Evolutionary conservation across 1,140 invertebrate genomes (phyloP), one percentile per base, ranked within the genome.

Genomic region (Lepidotrigona ventralis): DNA sequence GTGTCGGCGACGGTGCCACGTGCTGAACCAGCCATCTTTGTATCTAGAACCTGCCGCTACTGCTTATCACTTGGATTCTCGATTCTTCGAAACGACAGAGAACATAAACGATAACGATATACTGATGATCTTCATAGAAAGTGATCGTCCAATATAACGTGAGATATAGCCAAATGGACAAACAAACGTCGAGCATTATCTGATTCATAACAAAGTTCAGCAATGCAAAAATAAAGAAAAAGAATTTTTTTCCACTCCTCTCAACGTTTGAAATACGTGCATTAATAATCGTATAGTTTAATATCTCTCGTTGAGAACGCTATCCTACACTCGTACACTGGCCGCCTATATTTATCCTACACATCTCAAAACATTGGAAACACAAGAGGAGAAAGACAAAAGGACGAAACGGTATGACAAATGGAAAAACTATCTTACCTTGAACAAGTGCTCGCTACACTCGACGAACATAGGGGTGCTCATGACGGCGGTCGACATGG

Each of bases 401-500:
- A 33, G 51, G 6, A 69, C 46, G 19, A 46, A 58, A 29, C 23
- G 1, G 73, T 26, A 26, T 9, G n/a, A 69, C 39, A 8, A 26
- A 21, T 12, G 54, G 46, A 56, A 12, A n/a, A 68, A 70, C 58
- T 60, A 29, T 86, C 86, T 92, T 91, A 93, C 93, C 91, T 93
- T 93, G 58, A 94, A 91, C 2, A 94, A 85, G 86, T 92, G 90
- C 72, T 94, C 93, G 85, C 78, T 86, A 85, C 92, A 93, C 78
- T 94, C 93, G 86, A 93, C 93, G 86, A 93, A 94, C 88, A 93
- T 93, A 12, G 92, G 88, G 70, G 85, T 94, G 89, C 91, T 92
- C 93, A 94, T 93, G 69, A 93, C 93, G 82, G 92, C 93, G 14
- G 93, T 92, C 84, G 93, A 93, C 93, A 94, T 94, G 69, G 89